Percentiles rank a stretch among this genome's conserved stretches.
These are phyloP conservation scores for Melanotaenia parkinsoni DNA, from an alignment of 2,797 vertebrate species.

Conservation along the genomic window DNA sequence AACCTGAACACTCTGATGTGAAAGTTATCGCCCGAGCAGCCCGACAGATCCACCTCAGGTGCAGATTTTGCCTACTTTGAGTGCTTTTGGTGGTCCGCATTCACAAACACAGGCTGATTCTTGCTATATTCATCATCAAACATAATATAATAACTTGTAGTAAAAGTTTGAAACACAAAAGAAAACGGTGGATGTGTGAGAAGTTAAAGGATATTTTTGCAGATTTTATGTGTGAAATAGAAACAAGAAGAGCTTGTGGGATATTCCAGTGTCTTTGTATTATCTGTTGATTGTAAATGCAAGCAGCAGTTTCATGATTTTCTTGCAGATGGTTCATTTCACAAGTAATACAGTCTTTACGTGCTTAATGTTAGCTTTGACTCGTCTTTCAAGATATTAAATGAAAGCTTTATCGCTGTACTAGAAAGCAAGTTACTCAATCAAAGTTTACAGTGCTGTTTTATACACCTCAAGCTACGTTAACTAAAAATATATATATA, in stretches of 20 bases:
- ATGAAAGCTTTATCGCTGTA: conserved; percentile 69
- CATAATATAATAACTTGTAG: conserved; percentile 43
- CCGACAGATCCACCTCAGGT: conserved; percentile 67
- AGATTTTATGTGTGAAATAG: conserved; percentile 61
- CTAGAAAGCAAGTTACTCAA: conserved; percentile 72
- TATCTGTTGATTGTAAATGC: conserved; percentile 73
- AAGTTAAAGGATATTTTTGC: conserved; percentile 63
- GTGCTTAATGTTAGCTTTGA: conserved; percentile 67
- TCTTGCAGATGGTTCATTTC: conserved; percentile 50
- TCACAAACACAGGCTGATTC: conserved; percentile 35
- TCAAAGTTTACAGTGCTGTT: conserved; percentile 78
- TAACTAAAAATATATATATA: conserved; percentile 69
- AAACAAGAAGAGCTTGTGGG: conserved; percentile 52
- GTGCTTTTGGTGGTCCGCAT: conserved; percentile 52
- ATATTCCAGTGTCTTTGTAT: conserved; percentile 70
- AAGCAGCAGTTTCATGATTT: conserved; percentile 65
- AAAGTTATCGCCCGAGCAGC: conserved; percentile 56
- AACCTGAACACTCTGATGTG: conserved; percentile 64
- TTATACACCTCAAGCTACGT: conserved; percentile 80
- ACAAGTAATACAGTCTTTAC: conserved; percentile 50
- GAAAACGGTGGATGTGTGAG: conserved; percentile 37
- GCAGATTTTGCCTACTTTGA: conserved; percentile 59
- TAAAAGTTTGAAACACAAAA: conserved; percentile 7
- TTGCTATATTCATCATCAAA: conserved; percentile 41
- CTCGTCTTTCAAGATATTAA: conserved; percentile 61